phyloP scores from a whole-genome alignment of 2,113 vertebrate genomes.

The Isurus oxyrinchus region DNA sequence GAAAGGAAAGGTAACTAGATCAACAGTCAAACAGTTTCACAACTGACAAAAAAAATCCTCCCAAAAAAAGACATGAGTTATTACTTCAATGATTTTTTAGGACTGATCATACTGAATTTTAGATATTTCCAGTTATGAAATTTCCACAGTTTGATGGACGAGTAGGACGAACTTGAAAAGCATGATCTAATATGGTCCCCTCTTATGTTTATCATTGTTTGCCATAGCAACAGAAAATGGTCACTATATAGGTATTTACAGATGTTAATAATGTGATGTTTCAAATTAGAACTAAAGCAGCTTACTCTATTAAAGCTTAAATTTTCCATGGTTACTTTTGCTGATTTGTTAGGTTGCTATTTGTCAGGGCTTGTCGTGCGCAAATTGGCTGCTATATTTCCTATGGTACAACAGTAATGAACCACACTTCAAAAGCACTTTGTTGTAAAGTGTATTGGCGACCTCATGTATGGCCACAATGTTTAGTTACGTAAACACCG shows the following conservation, averaged over 20 bases:
- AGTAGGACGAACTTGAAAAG: not conserved
- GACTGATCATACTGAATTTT: conserved; percentile 8
- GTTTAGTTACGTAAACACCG: not conserved
- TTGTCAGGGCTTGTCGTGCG: not conserved
- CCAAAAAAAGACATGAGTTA: not conserved
- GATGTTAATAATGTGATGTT: conserved; percentile 24
- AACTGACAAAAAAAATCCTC: not conserved
- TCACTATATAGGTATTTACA: conserved; percentile 1
- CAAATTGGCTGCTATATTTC: not conserved
- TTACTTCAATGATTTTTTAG: conserved; percentile 1
- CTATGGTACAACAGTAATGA: no score
- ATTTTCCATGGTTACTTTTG: not conserved
- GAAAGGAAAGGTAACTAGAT: conserved; percentile 17
- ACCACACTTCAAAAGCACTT: not conserved
- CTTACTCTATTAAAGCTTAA: not conserved
- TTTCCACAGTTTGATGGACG: not conserved
- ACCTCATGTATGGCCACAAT: not conserved
- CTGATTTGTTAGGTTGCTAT: not conserved
- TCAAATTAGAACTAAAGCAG: not conserved
- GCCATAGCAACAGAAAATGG: conserved; percentile 33
- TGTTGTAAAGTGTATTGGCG: not conserved
- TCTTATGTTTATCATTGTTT: conserved; percentile 6
- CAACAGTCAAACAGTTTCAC: not conserved
- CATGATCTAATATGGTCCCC: not conserved
- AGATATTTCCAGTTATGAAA: conserved; percentile 11